Base-by-base conservation (phyloP, 1,140 invertebrate genomes). In the Teleopsis dalmanni region DNA sequence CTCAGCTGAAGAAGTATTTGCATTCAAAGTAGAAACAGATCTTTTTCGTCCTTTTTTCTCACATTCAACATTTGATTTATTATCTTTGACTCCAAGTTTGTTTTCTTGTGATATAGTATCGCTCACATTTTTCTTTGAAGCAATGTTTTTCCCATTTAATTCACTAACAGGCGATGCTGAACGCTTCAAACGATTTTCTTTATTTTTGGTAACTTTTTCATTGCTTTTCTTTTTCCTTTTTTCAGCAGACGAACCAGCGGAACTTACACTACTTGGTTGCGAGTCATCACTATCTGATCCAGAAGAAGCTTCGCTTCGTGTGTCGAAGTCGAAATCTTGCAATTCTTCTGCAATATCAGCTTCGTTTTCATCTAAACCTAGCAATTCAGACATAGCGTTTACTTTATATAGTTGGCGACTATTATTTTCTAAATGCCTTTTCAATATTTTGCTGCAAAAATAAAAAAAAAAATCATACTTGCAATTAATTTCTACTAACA, bases 291-390 rank as follows among this genome's bases (percentile, higher is more conserved):
- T 76, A 48, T 79, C 81, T 19, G 83, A 82, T 51, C 79, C 80
- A 34, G 78, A 69, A 29, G 85, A 86, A 18, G 88, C 84, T 72
- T 90, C 87, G 65, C 87, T 89, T 13, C 84, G 73, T 18, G 83
- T 87, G 60, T 90, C 86, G 52, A 76, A 75, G 35, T 79, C 80
- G 47, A 83, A 66, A 50, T 77, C 79, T 67, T 83, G 83, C 31
- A 84, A 57, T 60, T 84, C 82, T 61, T 84, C 82, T 13, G 79
- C 80, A 47, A 83, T 83, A 58, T 84, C 82, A 49, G 81, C 82
- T 57, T 84, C 81, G 21, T 80, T 78, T 57, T 81, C 79, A 61
- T 81, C 82, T 51, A 84, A 71, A 53, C 81, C 82, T 55, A 83
- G 72, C 51, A 70, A 48, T 53, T 70, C 67, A 49, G 64, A 64